A percentile compares a stretch with the other conserved stretches of the same genome.
These are phyloP conservation scores for Brachyptera risi DNA, from an alignment of 2,888 invertebrate species.

Conservation along the genomic window DNA sequence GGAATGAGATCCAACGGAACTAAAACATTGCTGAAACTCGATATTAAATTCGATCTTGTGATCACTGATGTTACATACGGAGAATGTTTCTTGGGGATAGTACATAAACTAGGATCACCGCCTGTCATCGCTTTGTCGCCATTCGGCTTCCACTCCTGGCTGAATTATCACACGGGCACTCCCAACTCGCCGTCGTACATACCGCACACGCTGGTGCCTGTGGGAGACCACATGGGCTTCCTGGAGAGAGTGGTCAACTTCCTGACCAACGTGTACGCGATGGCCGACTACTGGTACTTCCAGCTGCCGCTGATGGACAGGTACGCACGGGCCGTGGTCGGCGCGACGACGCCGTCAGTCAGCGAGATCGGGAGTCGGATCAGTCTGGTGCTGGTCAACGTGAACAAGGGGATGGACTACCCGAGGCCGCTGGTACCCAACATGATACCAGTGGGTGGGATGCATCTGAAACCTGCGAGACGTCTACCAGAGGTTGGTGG, in stretches of 20 bases:
- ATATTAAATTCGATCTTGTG: slow-evolving; percentile 25
- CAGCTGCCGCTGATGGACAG: slow-evolving; percentile 23
- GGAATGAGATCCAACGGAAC: slow-evolving; percentile 11
- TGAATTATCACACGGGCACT: slow-evolving; percentile 18
- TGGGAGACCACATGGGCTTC: slow-evolving; percentile 29
- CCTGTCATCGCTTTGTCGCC: slow-evolving; percentile 30
- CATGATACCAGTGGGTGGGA: slow-evolving; percentile 45
- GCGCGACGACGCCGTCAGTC: slow-evolving; percentile 33
- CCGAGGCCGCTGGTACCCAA: slow-evolving; percentile 45
- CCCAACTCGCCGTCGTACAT: slow-evolving; percentile 28
- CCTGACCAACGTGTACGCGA: slow-evolving; percentile 34
- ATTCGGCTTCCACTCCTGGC: slow-evolving; percentile 24
- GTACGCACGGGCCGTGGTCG: slow-evolving; percentile 31
- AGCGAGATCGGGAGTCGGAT: slow-evolving; percentile 48
- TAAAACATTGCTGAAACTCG: slow-evolving; percentile 10
- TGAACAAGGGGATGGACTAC: slow-evolving; percentile 38
- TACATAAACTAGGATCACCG: slow-evolving; percentile 22
- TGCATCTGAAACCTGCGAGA: slow-evolving; percentile 43
- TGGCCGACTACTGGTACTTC: neutral
- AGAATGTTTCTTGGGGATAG: slow-evolving; percentile 28
- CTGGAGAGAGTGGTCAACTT: slow-evolving; percentile 26
- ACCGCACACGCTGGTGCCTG: slow-evolving; percentile 18
- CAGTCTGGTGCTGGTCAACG: slow-evolving; percentile 46
- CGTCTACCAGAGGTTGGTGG: slow-evolving; percentile 46
- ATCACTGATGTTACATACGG: slow-evolving; percentile 23